These are phyloP conservation scores for Agrenia bidenticulata DNA, from an alignment of 2,888 invertebrate genomes.

Conservation along the genomic window DNA sequence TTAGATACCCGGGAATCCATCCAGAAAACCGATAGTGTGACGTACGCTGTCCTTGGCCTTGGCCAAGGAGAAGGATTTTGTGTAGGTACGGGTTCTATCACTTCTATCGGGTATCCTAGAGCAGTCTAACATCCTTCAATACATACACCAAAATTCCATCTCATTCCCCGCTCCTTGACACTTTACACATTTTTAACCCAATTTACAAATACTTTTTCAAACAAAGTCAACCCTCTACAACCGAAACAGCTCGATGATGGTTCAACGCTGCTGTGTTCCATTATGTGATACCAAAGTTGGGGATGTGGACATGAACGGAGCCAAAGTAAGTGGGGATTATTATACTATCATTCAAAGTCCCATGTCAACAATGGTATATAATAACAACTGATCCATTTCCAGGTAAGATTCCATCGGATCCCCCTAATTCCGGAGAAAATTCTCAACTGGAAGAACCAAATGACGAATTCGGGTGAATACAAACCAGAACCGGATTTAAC, in stretches of 20 bases:
- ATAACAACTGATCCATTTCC: neutral
- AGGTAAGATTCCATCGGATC: conserved; percentile 47
- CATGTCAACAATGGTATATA: neutral
- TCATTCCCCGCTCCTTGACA: no score
- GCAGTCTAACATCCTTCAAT: no score
- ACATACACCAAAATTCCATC: no score
- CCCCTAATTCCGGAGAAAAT: conserved; percentile 39
- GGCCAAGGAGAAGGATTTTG: conserved; percentile 1
- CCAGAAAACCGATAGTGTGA: no score
- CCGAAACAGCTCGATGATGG: conserved; percentile 28
- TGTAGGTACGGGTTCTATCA: neutral
- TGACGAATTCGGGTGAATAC: conserved; percentile 37
- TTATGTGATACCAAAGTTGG: conserved; percentile 48
- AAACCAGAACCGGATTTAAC: conserved; percentile 40
- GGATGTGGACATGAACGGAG: conserved; percentile 40
- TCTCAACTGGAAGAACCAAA: conserved; percentile 34
- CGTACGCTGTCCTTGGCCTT: conserved; percentile 8
- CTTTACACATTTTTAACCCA: no score
- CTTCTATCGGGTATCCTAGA: neutral
- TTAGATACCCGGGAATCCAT: conserved; percentile 1
- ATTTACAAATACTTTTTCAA: no score
- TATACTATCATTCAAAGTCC: neutral
- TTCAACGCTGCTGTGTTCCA: conserved; percentile 46
- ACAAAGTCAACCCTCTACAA: neutral
- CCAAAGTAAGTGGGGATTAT: conserved; percentile 28